Evolutionary conservation across 2,113 vertebrate genomes (phyloP).

Genomic region (Manacus vitellinus): DNA sequence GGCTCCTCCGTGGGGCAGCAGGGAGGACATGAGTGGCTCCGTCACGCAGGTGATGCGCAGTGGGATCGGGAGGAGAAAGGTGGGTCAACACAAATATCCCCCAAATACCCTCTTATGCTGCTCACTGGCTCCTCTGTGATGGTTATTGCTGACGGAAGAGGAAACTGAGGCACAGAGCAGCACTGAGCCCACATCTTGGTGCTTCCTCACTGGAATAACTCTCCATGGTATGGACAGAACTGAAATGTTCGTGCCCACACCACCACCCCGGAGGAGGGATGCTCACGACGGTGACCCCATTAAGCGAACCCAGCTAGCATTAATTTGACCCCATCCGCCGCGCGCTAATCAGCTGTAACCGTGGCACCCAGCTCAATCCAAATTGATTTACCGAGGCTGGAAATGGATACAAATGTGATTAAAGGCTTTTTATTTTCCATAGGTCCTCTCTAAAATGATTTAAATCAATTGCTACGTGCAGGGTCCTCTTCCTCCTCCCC

Average conservation of each 20-base stretch:
- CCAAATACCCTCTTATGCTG: accelerated
- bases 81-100: background rate
- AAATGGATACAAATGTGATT: constrained; percentile 87
- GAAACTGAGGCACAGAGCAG: background rate
- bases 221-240: background rate
- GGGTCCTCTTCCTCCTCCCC: constrained; percentile 5
- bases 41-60: accelerated
- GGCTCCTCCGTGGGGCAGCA: constrained; percentile 16
- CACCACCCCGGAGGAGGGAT: background rate
- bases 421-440: constrained; percentile 82
- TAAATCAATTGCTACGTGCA: constrained; percentile 74
- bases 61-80: background rate
- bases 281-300: constrained; percentile 46
- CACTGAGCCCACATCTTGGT: background rate
- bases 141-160: background rate
- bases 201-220: background rate
- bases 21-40: background rate
- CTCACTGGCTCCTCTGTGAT: accelerated
- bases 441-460: constrained; percentile 80
- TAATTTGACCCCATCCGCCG: constrained; percentile 75
- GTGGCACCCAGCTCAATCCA: constrained; percentile 81
- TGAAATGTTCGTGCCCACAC: background rate
- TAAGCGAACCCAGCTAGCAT: constrained; percentile 59
- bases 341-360: constrained; percentile 79
- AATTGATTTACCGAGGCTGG: constrained; percentile 83